phyloP scores from a whole-genome alignment of 2,888 invertebrate species.

The Macrosiphum euphorbiae region DNA sequence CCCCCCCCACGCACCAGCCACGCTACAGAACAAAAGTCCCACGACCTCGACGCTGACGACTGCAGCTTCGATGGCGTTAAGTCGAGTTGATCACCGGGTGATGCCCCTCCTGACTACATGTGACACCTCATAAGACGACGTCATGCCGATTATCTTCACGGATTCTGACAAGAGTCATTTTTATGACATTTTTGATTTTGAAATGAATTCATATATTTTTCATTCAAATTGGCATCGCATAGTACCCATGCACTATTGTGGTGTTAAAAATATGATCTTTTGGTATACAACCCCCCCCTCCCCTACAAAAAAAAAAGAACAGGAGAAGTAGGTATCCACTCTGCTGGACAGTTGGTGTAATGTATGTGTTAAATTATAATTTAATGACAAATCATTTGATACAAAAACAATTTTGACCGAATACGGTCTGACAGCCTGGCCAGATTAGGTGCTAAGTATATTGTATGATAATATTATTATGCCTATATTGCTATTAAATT shows the following conservation, averaged over 20 bases:
- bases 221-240: neutral
- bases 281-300: neutral
- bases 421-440: too few species aligned
- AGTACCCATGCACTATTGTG: neutral
- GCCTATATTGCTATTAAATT: too few species aligned
- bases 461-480: too few species aligned
- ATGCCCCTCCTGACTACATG: neutral
- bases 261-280: neutral
- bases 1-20: neutral
- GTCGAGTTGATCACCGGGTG: neutral
- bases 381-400: too few species aligned
- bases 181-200: neutral
- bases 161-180: neutral
- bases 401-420: too few species aligned
- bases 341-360: too few species aligned
- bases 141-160: neutral
- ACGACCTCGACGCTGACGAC: neutral
- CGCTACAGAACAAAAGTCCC: neutral
- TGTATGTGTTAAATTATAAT: too few species aligned
- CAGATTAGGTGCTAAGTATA: too few species aligned
- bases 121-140: neutral
- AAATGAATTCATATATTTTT: neutral
- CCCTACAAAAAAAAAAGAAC: neutral
- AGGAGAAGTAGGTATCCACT: too few species aligned
- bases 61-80: neutral